Base-by-base conservation (phyloP, 2,797 vertebrate species). In the Dallia pectoralis region DNA sequence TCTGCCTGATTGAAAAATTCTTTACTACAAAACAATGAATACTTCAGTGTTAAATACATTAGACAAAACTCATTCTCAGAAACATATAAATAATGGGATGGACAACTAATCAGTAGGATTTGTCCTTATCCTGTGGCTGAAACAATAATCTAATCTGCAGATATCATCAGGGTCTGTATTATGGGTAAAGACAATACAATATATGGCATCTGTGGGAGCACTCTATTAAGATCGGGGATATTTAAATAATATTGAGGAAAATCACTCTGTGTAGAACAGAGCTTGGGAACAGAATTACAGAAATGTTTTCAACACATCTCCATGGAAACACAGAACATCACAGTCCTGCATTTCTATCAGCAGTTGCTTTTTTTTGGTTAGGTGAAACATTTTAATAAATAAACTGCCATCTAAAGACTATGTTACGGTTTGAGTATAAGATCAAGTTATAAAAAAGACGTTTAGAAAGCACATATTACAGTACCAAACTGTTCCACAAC, bases 351-450 rank as follows among this genome's bases (percentile, higher is more conserved):
- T 73, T 80, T n/a, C 25, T 7, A 68, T 68, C 25, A 68, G 44
- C 19, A 48, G 25, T 48, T 30, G 76, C 49, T 73, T 66, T 25
- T 69, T 68, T 53, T 3, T 8, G 65, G 49, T 59, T 19, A 19
- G 68, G 22, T 61, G 27, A 12, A 15, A 61, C 27, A 61, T 6
- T 40, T 6, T 27, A 25, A 61, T 78, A 75, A 49, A 73, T 14
- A 71, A 70, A 33, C 29, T 77, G 77, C 78, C 77, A 59, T 87
- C 69, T 29, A 71, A 78, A 79, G 67, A 75, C 82, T 83, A 86
- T 84, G 83, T 88, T 89, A 93, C 85, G 86, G 85, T 86, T 74
- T 71, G 74, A 89, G 91, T 89, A 84, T 91, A 87, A 88, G 84
- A 87, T 84, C 82, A 8, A 53, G 8, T 6, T 5, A 53, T 11